phyloP scores from a whole-genome alignment of 2,888 invertebrate genomes.

The Macrosoma leucophasiata region DNA sequence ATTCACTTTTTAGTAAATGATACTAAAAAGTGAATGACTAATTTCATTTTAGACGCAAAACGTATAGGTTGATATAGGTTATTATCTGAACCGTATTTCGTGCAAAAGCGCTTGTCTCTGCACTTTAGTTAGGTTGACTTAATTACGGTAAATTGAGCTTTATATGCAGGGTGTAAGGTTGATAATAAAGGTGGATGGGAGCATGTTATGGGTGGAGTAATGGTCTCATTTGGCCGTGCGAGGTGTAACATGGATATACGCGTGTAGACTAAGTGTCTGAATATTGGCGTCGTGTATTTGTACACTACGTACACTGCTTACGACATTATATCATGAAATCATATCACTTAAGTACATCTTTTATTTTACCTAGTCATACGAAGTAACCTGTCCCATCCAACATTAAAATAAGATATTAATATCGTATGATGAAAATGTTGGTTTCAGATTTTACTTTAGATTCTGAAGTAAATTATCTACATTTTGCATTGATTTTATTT shows the following conservation, averaged over 20 bases:
- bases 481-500: too few species aligned
- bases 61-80: conserved; percentile 18
- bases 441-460: too few species aligned
- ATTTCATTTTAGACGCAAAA: conserved; percentile 19
- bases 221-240: conserved; percentile 60
- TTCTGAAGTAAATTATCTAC: too few species aligned
- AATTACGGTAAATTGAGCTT: conserved; percentile 35
- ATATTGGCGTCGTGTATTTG: conserved; percentile 54
- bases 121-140: conserved; percentile 36
- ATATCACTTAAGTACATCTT: too few species aligned
- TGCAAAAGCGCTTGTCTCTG: conserved; percentile 41
- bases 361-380: too few species aligned
- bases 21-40: conserved; percentile 17
- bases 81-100: conserved; percentile 36
- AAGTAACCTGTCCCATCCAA: too few species aligned
- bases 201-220: conserved; percentile 47
- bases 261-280: conserved; percentile 50
- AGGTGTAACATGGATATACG: conserved; percentile 51
- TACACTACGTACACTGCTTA: conserved; percentile 34
- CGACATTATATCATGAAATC: conserved; percentile 3
- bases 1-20: too few species aligned
- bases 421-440: too few species aligned
- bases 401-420: too few species aligned
- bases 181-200: conserved; percentile 32
- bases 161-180: conserved; percentile 37